Base-by-base conservation (phyloP, 2,113 vertebrate species). In the Tyto alba region DNA sequence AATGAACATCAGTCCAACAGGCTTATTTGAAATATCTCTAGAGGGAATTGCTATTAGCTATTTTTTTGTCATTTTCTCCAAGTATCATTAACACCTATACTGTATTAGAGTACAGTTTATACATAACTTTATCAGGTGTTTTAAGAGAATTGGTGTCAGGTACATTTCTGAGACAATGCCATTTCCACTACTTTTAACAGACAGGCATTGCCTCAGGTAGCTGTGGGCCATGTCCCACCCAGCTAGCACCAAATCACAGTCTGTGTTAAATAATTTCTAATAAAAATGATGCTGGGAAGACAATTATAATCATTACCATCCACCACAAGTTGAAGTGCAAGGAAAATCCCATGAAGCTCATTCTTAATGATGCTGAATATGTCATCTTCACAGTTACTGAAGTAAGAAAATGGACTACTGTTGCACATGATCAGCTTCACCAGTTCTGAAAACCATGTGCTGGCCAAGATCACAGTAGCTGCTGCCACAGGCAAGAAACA, bases 381-480 rank as follows among this genome's bases (percentile, higher is more conserved):
- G 34, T 7, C 38, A 64, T 23, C 32, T 76, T 53, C 20, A 23
- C 7, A 62, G 36, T 52, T 48, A 64, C 40, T 25, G 34, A 66
- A 76, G 13, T 7, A 62, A 15, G 22, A 57, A 34, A 62, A 64
- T 11, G 13, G 15, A 38, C 4, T 34, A 2, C 7, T 29, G 6
- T 25, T 19, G 27, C 22, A 77, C 25, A 19, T 13, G 29, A 16
- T 20, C 43, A 72, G 4, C 38, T 55, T 66, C 56, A 26, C 9
- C 0, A 0, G 53, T 7, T 83, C 50, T 83, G 38, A 57, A 68
- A 69, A 55, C 3, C 11, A 1, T 6, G 20, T 48, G 25, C 30
- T 79, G 52, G 30, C 20, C n/a, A 40, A 45, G 32, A 16, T 32
- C 53, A 38, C 5, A 7, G 50, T 6, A 36, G 26, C 48, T 60